A percentile compares a stretch with the other conserved stretches of the same genome.
Conservation (phyloP, 2,113 vertebrate genomes). For the Cebus imitator region DNA sequence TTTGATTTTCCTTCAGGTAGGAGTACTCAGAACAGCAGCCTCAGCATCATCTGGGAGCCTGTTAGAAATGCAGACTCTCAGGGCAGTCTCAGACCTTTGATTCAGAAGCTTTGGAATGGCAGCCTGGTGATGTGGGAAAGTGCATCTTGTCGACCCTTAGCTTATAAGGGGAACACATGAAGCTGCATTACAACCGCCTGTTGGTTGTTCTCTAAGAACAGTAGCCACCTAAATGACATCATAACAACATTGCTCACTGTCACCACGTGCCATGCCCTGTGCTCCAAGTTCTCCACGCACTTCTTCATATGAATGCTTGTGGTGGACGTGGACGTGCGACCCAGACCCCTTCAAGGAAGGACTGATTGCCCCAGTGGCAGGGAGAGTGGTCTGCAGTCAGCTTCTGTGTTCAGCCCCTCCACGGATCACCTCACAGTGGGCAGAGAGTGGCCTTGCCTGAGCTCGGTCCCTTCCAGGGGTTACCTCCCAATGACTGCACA, state of each 20-base stretch:
- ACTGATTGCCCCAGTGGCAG: neutral
- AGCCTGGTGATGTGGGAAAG: neutral
- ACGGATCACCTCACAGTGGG: neutral
- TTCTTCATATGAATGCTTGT: no score
- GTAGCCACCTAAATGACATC: neutral
- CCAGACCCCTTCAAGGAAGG: neutral
- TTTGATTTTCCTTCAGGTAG: neutral
- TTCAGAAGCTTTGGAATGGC: neutral
- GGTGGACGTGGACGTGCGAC: neutral
- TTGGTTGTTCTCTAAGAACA: neutral
- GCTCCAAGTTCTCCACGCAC: fast-evolving
- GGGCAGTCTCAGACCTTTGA: neutral
- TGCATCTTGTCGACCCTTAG: neutral
- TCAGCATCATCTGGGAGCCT: neutral
- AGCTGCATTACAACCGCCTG: neutral
- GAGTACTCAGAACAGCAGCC: neutral
- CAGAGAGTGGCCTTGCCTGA: neutral
- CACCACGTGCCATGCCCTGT: neutral
- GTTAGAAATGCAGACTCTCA: neutral
- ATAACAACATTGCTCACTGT: neutral
- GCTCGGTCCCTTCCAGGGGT: neutral
- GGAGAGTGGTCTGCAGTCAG: no score
- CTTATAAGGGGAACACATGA: neutral
- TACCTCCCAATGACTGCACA: neutral
- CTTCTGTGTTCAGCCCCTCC: neutral